Conservation (phyloP, 92 coral and sea anemone species). For the Phenganax subtilis region DNA sequence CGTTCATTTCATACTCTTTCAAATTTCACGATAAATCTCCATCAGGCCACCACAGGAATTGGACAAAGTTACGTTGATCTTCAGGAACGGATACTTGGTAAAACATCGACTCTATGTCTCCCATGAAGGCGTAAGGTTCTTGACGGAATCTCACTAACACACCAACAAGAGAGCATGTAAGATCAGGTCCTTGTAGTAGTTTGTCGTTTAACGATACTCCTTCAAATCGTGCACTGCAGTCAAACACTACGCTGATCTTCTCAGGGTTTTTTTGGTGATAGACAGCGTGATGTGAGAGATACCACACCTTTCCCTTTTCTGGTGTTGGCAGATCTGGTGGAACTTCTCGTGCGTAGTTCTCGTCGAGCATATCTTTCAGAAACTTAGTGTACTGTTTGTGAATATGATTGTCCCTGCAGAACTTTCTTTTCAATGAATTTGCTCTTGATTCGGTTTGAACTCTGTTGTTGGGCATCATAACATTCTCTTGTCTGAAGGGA, state of each 20-base stretch:
- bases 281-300: slow-evolving; percentile 30
- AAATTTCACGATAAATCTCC: slow-evolving; percentile 25
- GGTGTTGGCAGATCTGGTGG: slow-evolving; percentile 9
- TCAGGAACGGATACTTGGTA: slow-evolving; percentile 34
- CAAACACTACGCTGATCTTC: slow-evolving; percentile 25
- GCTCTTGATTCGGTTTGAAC: slow-evolving; percentile 44
- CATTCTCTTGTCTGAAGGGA: slow-evolving; percentile 40
- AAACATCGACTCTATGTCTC: slow-evolving; percentile 43
- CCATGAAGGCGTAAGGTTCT: slow-evolving; percentile 30
- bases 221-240: slow-evolving; percentile 36
- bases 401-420: not conserved
- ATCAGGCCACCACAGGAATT: slow-evolving; percentile 29
- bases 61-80: slow-evolving; percentile 7
- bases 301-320: slow-evolving; percentile 31
- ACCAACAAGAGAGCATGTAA: slow-evolving; percentile 18
- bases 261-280: slow-evolving; percentile 34
- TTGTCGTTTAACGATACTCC: slow-evolving; percentile 33
- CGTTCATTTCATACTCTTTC: slow-evolving; percentile 29
- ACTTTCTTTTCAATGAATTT: slow-evolving; percentile 18
- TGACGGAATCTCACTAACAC: slow-evolving; percentile 26
- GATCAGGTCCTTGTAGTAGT: slow-evolving; percentile 37
- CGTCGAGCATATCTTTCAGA: slow-evolving; percentile 9
- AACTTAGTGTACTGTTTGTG: slow-evolving; percentile 19
- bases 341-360: slow-evolving; percentile 10
- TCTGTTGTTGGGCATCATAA: slow-evolving; percentile 41